Evolutionary conservation across 2,797 vertebrate genomes (phyloP).

Genomic region (Anabas testudineus): DNA sequence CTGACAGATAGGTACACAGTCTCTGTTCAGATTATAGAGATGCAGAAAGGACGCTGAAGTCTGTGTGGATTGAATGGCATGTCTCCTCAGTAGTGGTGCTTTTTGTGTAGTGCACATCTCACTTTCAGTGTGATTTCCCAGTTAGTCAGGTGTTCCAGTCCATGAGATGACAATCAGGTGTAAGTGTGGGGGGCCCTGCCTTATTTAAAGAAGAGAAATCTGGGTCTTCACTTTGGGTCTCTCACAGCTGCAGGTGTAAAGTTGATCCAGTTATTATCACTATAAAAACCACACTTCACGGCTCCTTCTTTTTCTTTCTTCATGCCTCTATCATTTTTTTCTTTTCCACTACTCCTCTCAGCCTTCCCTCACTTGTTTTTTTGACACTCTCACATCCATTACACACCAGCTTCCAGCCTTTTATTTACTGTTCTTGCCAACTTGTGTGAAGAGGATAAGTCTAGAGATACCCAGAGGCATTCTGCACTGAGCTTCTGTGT

Average conservation of each 20-base stretch:
- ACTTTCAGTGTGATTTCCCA: too few species aligned
- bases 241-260: neutral
- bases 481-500: conserved; percentile 45
- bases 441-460: conserved; percentile 44
- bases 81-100: too few species aligned
- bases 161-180: too few species aligned
- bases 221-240: too few species aligned
- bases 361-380: neutral
- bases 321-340: neutral
- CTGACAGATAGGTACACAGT: too few species aligned
- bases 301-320: neutral
- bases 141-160: too few species aligned
- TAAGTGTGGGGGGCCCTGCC: too few species aligned
- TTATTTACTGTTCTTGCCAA: conserved; percentile 46
- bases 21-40: too few species aligned
- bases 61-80: too few species aligned
- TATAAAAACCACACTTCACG: conserved; percentile 6
- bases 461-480: conserved; percentile 44
- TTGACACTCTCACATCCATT: conserved; percentile 14
- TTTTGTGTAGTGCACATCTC: too few species aligned
- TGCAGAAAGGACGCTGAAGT: too few species aligned
- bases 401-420: conserved; percentile 17
- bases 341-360: neutral
- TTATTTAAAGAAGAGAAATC: too few species aligned
- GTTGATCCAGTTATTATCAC: neutral